Base-by-base conservation (phyloP, 2,113 vertebrate genomes). In the Clarias gariepinus region DNA sequence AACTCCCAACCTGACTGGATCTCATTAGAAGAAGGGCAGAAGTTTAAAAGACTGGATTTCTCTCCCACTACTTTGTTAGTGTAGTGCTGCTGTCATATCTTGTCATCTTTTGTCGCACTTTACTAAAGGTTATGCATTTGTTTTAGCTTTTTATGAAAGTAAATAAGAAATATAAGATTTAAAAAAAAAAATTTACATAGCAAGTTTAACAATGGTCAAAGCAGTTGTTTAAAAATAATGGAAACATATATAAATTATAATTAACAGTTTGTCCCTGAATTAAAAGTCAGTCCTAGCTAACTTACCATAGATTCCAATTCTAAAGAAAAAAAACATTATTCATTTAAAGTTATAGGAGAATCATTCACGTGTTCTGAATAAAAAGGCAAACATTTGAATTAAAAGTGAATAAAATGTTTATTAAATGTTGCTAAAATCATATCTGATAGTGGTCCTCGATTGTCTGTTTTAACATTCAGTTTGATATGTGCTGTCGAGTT, bases 401-500 rank as follows among this genome's bases (percentile, higher is more conserved):
- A 36, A 28, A 86, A 78, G 30, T 53, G 19, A 69, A 73, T 73
- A 7, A 10, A 81, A 52, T 19, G 52, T 61, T 81, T 86, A 73
- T 81, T 71, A 81, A 41, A 66, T 36, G 16, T 52, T 84, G 55
- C 33, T n/a, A 61, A 83, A 30, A 52, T 23, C 18, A 55, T 84
- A 0, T 19, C 71, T 63, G 33, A 76, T 61, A 52, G 25, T 87
- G 81, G 74, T 69, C 86, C 63, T 69, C 2, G 73, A 66, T 85
- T 74, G 21, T 85, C 6, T 76, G 21, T n/a, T 55, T 25, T 1
- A 55, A 85, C 68, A 86, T 86, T 86, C 66, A 82, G 2, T 74
- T 76, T 63, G 30, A 76, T 9, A 15, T 53, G 25, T 33, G 66
- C 68, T 74, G 66, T 86, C 68, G 25, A 61, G 33, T 60, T 28